A percentile compares a stretch with the other conserved stretches of the same genome.
Evolutionary conservation across 2,113 vertebrate genomes (phyloP).

Genomic region (Calyptomena viridis): DNA sequence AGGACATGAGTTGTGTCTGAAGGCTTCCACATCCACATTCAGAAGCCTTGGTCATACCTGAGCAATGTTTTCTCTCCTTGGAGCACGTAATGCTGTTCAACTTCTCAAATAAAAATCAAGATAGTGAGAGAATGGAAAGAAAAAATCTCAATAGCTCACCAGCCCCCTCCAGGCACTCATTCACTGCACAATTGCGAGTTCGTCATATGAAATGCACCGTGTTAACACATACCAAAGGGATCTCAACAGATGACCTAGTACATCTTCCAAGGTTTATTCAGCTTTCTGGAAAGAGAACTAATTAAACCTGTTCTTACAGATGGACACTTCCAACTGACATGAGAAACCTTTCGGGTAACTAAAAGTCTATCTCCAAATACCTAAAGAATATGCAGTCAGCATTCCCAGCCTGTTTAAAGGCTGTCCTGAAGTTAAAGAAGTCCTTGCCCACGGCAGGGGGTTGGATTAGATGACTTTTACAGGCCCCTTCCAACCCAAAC

Average conservation of each 20-base stretch:
- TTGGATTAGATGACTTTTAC: neutral
- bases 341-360: neutral
- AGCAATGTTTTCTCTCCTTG: neutral
- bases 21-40: neutral
- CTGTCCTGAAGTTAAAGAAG: neutral
- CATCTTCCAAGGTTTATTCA: neutral
- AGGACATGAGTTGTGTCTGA: neutral
- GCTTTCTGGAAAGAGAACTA: neutral
- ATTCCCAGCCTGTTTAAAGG: neutral
- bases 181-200: neutral
- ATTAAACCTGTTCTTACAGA: neutral
- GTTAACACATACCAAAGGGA: neutral
- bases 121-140: neutral
- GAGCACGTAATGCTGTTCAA: neutral
- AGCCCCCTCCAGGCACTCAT: neutral
- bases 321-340: neutral
- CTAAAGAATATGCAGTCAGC: neutral
- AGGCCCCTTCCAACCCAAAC: neutral
- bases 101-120: neutral
- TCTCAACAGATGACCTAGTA: neutral
- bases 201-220: neutral
- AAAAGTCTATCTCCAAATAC: neutral
- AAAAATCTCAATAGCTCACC: neutral
- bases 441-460: neutral
- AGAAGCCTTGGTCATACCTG: neutral